Evolutionary conservation across 1,140 invertebrate genomes (phyloP).

Genomic region (Armadillidium nasatum): DNA sequence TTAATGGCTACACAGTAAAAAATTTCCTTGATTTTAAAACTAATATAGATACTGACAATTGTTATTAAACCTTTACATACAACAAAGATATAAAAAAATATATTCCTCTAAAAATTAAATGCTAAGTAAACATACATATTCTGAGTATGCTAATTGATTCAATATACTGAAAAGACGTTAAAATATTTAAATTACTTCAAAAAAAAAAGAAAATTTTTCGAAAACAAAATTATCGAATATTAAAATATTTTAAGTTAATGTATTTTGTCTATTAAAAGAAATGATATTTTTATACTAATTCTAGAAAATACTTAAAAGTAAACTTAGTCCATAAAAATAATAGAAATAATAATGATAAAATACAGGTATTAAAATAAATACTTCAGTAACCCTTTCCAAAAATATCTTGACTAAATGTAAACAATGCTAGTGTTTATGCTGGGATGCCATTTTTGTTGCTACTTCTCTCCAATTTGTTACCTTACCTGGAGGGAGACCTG

Average conservation of each 20-base stretch:
- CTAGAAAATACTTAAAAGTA: not conserved
- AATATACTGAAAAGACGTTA: no score
- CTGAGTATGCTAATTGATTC: no score
- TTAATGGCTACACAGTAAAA: no score
- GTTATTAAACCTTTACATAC: no score
- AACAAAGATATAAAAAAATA: no score
- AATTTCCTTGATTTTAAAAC: no score
- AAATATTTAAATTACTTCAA: constrained; percentile 7
- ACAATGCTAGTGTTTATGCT: not conserved
- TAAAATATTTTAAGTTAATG: not conserved
- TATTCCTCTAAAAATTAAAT: no score
- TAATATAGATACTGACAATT: no score
- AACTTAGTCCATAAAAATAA: not conserved
- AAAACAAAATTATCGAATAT: not conserved
- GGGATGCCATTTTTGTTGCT: constrained; percentile 31
- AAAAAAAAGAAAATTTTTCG: constrained; percentile 1
- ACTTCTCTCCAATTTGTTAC: constrained; percentile 43
- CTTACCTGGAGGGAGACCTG: constrained; percentile 42
- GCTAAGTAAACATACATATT: no score
- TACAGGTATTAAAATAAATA: no score
- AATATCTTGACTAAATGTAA: not conserved
- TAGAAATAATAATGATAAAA: not conserved
- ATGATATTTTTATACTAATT: not conserved
- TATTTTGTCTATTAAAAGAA: not conserved
- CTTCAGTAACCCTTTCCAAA: no score